These are phyloP conservation scores for Apamea epomidion DNA, from an alignment of 2,888 invertebrate genomes.

Conservation along the genomic window DNA sequence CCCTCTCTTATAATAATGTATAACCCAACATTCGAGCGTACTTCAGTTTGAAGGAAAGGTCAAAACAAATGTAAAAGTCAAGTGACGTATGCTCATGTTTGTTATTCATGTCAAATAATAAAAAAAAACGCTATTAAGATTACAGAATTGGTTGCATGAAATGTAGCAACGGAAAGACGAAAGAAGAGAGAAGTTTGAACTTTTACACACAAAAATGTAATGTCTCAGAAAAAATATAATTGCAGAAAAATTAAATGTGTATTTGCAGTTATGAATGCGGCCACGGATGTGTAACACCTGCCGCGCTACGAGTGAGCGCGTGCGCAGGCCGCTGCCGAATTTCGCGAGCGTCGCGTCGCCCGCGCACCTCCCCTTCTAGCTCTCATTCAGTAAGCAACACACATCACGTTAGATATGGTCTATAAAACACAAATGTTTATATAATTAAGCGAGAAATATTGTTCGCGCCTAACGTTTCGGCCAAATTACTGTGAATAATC, in stretches of 20 bases:
- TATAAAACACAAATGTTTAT: constrained; percentile 60
- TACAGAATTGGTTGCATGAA: constrained; percentile 1
- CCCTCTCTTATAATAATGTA: constrained; percentile 14
- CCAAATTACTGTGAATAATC: constrained; percentile 65
- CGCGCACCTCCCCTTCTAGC: constrained; percentile 65
- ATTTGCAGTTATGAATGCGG: constrained; percentile 53
- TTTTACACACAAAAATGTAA: not conserved
- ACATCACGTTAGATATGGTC: constrained; percentile 46
- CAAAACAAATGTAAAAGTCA: constrained; percentile 30
- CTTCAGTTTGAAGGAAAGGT: constrained; percentile 16
- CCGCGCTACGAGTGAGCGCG: constrained; percentile 66
- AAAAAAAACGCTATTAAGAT: constrained; percentile 7
- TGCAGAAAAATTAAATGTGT: constrained; percentile 16
- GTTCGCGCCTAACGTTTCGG: constrained; percentile 54
- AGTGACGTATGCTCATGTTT: constrained; percentile 14
- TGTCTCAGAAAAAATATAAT: not conserved
- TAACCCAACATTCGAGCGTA: constrained; percentile 6
- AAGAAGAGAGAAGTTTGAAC: too few species aligned
- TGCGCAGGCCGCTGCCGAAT: constrained; percentile 76
- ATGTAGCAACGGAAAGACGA: not conserved
- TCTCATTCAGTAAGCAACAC: constrained; percentile 68
- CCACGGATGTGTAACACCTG: constrained; percentile 71
- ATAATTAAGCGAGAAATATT: constrained; percentile 63
- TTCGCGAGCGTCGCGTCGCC: constrained; percentile 67
- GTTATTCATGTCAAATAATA: constrained; percentile 29